Conservation (phyloP, 2,797 vertebrate species). For the Melanotaenia parkinsoni region DNA sequence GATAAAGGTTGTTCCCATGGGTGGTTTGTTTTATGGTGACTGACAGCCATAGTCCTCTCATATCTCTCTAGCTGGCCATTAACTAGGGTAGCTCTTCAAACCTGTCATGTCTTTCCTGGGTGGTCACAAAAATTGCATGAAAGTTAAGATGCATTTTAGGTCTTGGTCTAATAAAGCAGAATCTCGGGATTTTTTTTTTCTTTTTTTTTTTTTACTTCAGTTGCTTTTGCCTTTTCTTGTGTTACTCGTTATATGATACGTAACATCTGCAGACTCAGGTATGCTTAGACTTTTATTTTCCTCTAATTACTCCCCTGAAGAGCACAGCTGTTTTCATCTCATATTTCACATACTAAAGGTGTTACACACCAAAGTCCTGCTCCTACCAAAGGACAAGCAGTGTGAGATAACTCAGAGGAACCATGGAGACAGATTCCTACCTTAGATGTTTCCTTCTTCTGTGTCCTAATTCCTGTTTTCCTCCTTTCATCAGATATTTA, state of each 20-base stretch:
- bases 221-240: not conserved
- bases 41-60: constrained; percentile 58
- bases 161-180: constrained; percentile 3
- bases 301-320: constrained; percentile 46
- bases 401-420: constrained; percentile 47
- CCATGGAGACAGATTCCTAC: constrained; percentile 15
- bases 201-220: not conserved
- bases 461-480: not conserved
- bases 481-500: not conserved
- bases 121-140: constrained; percentile 36
- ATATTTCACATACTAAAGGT: constrained; percentile 25
- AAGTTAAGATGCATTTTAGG: constrained; percentile 20
- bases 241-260: constrained; percentile 30
- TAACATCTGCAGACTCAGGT: constrained; percentile 32
- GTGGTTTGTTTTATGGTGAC: constrained; percentile 50
- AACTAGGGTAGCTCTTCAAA: constrained; percentile 35
- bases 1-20: constrained; percentile 64
- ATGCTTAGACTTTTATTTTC: constrained; percentile 37
- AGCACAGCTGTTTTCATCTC: constrained; percentile 23
- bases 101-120: constrained; percentile 41
- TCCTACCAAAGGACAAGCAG: constrained; percentile 49
- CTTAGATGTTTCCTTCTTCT: constrained; percentile 8
- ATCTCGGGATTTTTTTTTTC: not conserved
- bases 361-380: constrained; percentile 35
- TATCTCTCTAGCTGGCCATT: constrained; percentile 42